Percentiles rank a stretch among this genome's conserved stretches.
These are phyloP conservation scores for Pipa parva DNA, from an alignment of 2,113 vertebrate genomes.

Conservation along the genomic window DNA sequence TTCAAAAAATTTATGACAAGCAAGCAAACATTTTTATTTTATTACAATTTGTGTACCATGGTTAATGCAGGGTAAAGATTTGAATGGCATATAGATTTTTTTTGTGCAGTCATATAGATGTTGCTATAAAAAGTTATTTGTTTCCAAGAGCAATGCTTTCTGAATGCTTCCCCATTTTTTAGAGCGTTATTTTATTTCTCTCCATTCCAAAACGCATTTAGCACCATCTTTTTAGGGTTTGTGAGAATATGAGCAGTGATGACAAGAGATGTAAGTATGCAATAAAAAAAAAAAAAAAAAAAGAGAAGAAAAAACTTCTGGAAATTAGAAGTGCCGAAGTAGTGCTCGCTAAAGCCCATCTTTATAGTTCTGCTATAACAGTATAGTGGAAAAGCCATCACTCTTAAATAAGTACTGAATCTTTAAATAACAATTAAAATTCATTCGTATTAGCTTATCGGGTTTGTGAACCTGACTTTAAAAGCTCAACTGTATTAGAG, in stretches of 20 bases:
- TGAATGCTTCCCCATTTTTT: constrained; percentile 1
- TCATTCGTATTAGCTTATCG: too few relatives aligned
- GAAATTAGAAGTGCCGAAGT: too few relatives aligned
- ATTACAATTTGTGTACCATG: background rate
- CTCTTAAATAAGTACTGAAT: too few relatives aligned
- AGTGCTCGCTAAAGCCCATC: too few relatives aligned
- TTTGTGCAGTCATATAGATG: background rate
- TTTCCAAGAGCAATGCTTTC: background rate
- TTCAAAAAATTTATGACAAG: background rate
- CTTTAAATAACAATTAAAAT: too few relatives aligned
- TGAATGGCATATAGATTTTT: constrained; percentile 1
- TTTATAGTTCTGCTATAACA: too few relatives aligned
- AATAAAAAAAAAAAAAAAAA: too few relatives aligned
- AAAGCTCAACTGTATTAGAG: too few relatives aligned
- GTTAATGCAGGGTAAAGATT: background rate
- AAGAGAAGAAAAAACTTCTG: too few relatives aligned
- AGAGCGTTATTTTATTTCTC: background rate
- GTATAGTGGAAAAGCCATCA: too few relatives aligned
- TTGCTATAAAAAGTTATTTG: constrained; percentile 1
- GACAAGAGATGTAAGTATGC: background rate
- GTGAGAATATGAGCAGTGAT: background rate
- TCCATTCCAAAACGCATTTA: background rate
- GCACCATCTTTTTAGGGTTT: background rate
- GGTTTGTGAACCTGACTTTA: too few relatives aligned
- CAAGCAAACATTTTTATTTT: background rate